Conservation (phyloP, 2,888 invertebrate genomes). For the Nezara viridula region DNA sequence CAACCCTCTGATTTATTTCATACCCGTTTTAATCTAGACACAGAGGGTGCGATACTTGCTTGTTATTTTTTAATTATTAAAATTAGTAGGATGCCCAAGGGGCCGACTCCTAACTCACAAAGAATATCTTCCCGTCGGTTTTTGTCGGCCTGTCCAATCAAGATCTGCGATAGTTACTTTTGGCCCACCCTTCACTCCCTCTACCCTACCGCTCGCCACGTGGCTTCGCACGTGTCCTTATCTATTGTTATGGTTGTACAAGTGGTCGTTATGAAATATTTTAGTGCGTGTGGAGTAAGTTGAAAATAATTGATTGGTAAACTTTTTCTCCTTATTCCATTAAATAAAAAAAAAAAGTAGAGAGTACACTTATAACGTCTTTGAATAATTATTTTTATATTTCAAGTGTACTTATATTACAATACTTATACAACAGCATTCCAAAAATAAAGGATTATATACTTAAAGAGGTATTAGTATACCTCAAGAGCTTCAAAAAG, state of each 20-base stretch:
- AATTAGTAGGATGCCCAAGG: background rate
- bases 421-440: no score
- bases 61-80: background rate
- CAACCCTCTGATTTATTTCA: no score
- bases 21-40: background rate
- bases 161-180: background rate
- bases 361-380: no score
- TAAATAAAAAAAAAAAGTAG: no score
- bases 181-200: background rate
- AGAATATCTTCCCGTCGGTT: background rate
- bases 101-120: background rate
- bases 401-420: no score
- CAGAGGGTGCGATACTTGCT: background rate
- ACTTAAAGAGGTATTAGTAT: no score
- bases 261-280: constrained; percentile 8
- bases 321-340: no score
- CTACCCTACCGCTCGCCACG: background rate
- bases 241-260: constrained; percentile 31
- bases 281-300: constrained; percentile 1
- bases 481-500: no score
- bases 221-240: background rate
- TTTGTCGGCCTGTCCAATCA: background rate
- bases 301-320: background rate
- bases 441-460: no score
- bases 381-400: no score